Evolutionary conservation across 2,113 vertebrate genomes (phyloP).

Genomic region (Lynx canadensis): DNA sequence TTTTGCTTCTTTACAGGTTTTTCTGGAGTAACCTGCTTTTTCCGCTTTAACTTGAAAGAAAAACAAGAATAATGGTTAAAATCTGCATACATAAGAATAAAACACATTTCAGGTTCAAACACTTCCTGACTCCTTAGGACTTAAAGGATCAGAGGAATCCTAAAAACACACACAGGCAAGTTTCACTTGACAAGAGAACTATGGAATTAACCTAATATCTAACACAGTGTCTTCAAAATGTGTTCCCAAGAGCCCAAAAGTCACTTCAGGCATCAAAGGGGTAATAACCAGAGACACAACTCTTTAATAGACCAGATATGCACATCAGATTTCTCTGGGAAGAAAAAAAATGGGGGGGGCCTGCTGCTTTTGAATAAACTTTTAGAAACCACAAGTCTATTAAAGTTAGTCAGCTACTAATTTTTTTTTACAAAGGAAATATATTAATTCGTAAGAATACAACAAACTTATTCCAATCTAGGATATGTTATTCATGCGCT

Average conservation of each 20-base stretch:
- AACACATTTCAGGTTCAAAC: background rate
- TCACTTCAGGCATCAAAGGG: background rate
- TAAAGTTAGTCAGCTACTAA: background rate
- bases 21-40: constrained; percentile 91
- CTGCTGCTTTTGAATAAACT: constrained; percentile 29
- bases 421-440: background rate
- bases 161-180: background rate
- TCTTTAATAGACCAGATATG: background rate
- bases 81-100: background rate
- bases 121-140: background rate
- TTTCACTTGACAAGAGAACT: constrained; percentile 33
- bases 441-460: background rate
- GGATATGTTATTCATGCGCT: background rate
- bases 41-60: constrained; percentile 91
- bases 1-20: constrained; percentile 95
- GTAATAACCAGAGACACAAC: background rate
- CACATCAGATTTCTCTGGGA: background rate
- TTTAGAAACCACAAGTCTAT: background rate
- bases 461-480: background rate
- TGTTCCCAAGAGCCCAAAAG: constrained; percentile 2
- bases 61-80: constrained; percentile 44
- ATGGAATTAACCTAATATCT: background rate
- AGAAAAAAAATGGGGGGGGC: background rate
- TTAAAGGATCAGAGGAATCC: background rate
- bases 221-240: background rate